Evolutionary conservation across 2,888 invertebrate genomes (phyloP), one percentile per base, ranked within the genome.

Genomic region (Drosophila ezoana): DNA sequence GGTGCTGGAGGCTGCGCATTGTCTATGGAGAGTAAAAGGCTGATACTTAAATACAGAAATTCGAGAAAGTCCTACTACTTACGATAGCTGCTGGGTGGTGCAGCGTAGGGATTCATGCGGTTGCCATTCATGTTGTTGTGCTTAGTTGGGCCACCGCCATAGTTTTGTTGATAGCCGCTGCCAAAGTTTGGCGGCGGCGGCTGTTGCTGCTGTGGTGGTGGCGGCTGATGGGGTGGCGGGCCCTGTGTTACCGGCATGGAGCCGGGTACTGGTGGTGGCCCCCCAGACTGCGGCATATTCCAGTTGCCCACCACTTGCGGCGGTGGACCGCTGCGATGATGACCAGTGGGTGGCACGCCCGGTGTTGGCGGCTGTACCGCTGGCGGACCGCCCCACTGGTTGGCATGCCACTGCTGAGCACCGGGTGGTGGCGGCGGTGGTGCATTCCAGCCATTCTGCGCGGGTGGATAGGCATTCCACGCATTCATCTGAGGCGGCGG

Each of bases 111-210:
- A 92, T 94, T 96, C 95, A 92, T 97, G 95, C 80, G 96, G 95
- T 89, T 96, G 35, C 81, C 66, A 94, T 94, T 90, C 93, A 95
- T 92, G 94, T 95, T 90, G 48, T 57, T 77, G 28, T 95, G 95
- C 72, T 97, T 94, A 92, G 97, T 94, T 0, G 97, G 97, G 0
- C 98, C 97, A 28, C 97, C 97, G 1, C 95, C 94, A 90, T 96
- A 97, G 64, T 95, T 95, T 90, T 97, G 97, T 81, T 97, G 97
- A 91, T 97, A 97, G 45, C 95, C 95, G 65, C 61, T 95, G 94
- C 54, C 97, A 58, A 91, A 91, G 57, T 87, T 91, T 1, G 86
- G 81, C 3, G 84, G 87, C 2, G 62, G 74, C 41, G 76, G 80
- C 47, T 72, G 77, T 13, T 60, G 68, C 18, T 63, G 72, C 20